A percentile compares a stretch with the other conserved stretches of the same genome.
Conservation (phyloP, 1,140 invertebrate genomes). For the Drosophila kurseongensis region DNA sequence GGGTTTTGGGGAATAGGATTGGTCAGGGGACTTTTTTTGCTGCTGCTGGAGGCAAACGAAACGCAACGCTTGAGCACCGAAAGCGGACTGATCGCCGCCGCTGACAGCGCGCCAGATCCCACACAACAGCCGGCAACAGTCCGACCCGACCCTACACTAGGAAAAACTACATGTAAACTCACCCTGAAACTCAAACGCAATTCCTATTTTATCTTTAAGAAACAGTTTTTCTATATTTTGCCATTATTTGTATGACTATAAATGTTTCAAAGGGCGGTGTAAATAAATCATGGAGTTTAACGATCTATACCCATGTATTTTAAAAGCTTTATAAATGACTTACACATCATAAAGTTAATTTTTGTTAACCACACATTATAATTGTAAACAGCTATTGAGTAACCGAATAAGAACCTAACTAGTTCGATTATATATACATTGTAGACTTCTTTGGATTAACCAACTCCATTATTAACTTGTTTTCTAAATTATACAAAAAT, state of each 20-base stretch:
- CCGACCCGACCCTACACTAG: conserved; percentile 14
- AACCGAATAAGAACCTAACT: too few species aligned
- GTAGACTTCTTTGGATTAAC: too few species aligned
- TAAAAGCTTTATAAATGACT: too few species aligned
- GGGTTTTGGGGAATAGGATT: conserved; percentile 34
- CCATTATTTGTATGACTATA: background rate
- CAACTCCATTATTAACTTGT: too few species aligned
- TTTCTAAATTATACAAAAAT: too few species aligned
- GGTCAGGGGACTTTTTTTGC: conserved; percentile 32
- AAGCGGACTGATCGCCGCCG: conserved; percentile 68
- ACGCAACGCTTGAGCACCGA: conserved; percentile 67
- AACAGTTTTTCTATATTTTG: background rate
- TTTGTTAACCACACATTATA: too few species aligned
- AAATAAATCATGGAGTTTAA: too few species aligned
- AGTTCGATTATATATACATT: too few species aligned
- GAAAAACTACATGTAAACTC: background rate
- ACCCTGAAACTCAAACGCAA: background rate
- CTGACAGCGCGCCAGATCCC: conserved; percentile 22
- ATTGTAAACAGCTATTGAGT: too few species aligned
- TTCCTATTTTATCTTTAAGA: background rate
- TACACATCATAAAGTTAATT: too few species aligned
- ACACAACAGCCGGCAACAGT: conserved; percentile 41
- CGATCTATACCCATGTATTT: too few species aligned
- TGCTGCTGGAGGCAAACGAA: conserved; percentile 60
- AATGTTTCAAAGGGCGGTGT: too few species aligned